Conservation (phyloP, 2,113 vertebrate species). For the Athene cunicularia region DNA sequence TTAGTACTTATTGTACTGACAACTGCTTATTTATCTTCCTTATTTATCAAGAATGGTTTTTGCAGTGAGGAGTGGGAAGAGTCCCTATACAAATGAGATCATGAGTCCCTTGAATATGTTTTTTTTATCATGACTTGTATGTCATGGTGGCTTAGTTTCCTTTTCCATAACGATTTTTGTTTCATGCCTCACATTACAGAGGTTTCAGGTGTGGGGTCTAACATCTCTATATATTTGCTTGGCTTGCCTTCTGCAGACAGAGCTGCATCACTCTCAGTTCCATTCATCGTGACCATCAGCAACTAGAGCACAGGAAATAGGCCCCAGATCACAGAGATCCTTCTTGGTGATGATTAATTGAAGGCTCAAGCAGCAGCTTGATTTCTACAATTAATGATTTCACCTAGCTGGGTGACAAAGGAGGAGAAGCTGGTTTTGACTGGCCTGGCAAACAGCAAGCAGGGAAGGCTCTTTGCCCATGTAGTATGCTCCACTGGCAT, state of each 20-base stretch:
- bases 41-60: neutral
- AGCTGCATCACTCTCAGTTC: neutral
- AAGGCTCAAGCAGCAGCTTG: neutral
- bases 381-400: neutral
- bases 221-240: neutral
- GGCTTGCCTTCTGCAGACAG: conserved; percentile 12
- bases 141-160: neutral
- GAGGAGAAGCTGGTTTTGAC: neutral
- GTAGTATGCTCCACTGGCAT: neutral
- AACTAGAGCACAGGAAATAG: conserved; percentile 2
- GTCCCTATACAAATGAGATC: neutral
- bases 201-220: neutral
- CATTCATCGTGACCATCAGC: neutral
- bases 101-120: neutral
- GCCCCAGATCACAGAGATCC: neutral
- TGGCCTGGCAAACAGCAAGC: neutral
- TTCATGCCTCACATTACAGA: neutral
- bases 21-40: neutral
- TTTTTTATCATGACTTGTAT: neutral
- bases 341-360: neutral
- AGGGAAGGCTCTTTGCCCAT: neutral
- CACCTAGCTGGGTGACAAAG: neutral
- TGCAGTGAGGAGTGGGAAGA: neutral
- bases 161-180: neutral
- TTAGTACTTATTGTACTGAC: neutral